phyloP scores from a whole-genome alignment of 2,888 invertebrate genomes.

The Philonicus albiceps region DNA sequence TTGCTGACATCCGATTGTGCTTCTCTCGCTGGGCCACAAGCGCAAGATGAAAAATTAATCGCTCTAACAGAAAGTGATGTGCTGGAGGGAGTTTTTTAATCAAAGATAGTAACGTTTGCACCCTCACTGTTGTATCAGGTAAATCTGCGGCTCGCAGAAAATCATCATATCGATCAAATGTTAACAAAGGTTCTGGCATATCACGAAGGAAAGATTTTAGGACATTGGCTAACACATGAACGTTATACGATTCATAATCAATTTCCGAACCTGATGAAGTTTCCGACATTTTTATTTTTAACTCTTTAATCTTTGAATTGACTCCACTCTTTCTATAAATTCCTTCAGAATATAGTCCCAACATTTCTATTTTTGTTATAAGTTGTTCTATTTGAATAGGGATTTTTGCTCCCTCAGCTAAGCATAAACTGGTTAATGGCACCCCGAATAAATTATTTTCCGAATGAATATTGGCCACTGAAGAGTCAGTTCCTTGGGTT shows the following conservation, averaged over 20 bases:
- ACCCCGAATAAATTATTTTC: constrained; percentile 76
- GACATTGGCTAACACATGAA: constrained; percentile 89
- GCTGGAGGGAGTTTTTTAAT: constrained; percentile 87
- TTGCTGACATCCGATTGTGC: constrained; percentile 90
- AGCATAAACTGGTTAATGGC: constrained; percentile 76
- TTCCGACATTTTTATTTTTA: constrained; percentile 79
- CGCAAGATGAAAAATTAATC: constrained; percentile 91
- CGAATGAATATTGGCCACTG: constrained; percentile 50
- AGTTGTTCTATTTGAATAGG: constrained; percentile 89
- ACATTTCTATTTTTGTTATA: constrained; percentile 88
- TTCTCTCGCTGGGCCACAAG: constrained; percentile 86
- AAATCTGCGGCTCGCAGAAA: constrained; percentile 89
- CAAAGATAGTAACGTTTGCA: constrained; percentile 85
- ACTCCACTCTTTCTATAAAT: constrained; percentile 92
- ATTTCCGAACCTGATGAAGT: constrained; percentile 72
- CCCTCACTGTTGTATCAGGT: constrained; percentile 80
- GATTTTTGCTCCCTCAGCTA: constrained; percentile 74
- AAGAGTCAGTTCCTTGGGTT: constrained; percentile 51
- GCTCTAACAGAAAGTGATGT: constrained; percentile 90
- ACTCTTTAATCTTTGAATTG: constrained; percentile 81
- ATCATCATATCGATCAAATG: constrained; percentile 94
- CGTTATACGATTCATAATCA: constrained; percentile 80
- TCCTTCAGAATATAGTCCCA: constrained; percentile 91
- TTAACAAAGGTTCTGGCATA: constrained; percentile 91
- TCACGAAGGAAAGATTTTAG: constrained; percentile 90